phyloP scores from a whole-genome alignment of 2,888 invertebrate genomes.

The Netelia melanura region DNA sequence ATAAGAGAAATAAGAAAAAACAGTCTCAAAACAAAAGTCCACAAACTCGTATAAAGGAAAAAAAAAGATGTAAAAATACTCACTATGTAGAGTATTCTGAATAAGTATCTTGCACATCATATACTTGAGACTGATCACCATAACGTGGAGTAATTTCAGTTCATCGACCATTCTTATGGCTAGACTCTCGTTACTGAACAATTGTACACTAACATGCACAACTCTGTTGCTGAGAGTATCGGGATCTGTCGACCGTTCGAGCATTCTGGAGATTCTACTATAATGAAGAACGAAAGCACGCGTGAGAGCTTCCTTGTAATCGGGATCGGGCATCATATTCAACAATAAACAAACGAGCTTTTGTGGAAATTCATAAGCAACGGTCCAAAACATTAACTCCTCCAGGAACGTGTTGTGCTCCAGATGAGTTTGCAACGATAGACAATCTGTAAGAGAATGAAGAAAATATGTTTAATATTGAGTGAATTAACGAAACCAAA shows the following conservation, averaged over 20 bases:
- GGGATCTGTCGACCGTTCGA: slow-evolving; percentile 94
- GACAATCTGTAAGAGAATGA: slow-evolving; percentile 86
- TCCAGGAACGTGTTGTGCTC: slow-evolving; percentile 95
- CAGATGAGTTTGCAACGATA: slow-evolving; percentile 91
- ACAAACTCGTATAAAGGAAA: background rate
- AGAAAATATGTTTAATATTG: slow-evolving; percentile 19
- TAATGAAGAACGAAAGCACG: slow-evolving; percentile 98
- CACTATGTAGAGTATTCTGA: slow-evolving; percentile 94
- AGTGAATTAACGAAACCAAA: background rate
- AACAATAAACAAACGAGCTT: slow-evolving; percentile 97
- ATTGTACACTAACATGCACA: slow-evolving; percentile 98
- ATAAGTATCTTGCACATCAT: slow-evolving; percentile 98
- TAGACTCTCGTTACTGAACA: slow-evolving; percentile 97
- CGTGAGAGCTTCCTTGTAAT: slow-evolving; percentile 97
- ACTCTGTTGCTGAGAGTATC: slow-evolving; percentile 97
- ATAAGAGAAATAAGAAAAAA: slow-evolving; percentile 20
- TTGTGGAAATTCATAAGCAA: slow-evolving; percentile 98
- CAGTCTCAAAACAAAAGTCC: background rate
- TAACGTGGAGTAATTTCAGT: slow-evolving; percentile 95
- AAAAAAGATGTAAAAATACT: slow-evolving; percentile 71
- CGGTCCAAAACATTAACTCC: slow-evolving; percentile 99
- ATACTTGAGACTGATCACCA: slow-evolving; percentile 95
- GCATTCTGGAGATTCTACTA: slow-evolving; percentile 95
- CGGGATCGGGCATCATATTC: slow-evolving; percentile 97
- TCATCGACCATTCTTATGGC: slow-evolving; percentile 96